phyloP scores from a whole-genome alignment of 2,888 invertebrate species.

The Coelinius sp. region DNA sequence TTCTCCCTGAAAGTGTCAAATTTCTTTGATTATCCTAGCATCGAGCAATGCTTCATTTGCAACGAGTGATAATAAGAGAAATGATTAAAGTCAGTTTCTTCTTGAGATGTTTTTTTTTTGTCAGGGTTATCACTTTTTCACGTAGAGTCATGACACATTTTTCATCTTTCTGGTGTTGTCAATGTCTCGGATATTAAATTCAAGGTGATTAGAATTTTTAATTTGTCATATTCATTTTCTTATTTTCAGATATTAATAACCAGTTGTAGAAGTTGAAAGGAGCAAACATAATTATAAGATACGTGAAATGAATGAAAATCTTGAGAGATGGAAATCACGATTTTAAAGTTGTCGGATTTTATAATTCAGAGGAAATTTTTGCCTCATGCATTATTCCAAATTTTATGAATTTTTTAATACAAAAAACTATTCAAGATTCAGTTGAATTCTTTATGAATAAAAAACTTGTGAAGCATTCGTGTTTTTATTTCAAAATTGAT shows the following conservation, averaged over 20 bases:
- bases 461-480: not conserved
- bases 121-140: conserved; percentile 11
- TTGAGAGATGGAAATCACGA: not conserved
- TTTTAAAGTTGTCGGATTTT: not conserved
- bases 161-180: not conserved
- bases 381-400: not conserved
- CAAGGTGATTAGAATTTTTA: not conserved
- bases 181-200: not conserved
- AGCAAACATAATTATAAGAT: not conserved
- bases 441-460: not conserved
- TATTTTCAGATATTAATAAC: not conserved
- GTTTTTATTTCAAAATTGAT: no score
- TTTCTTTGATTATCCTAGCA: not conserved
- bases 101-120: not conserved
- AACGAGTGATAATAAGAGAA: not conserved
- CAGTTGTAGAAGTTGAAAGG: not conserved
- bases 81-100: not conserved
- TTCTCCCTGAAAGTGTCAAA: no score
- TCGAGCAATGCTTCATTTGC: not conserved
- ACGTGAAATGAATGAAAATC: not conserved
- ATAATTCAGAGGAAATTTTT: not conserved
- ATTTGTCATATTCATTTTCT: not conserved
- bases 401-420: not conserved
- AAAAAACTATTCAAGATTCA: not conserved
- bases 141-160: conserved; percentile 9